A percentile compares a stretch with the other conserved stretches of the same genome.
These are phyloP conservation scores for Rhyzopertha dominica DNA, from an alignment of 1,140 invertebrate species.

Conservation along the genomic window DNA sequence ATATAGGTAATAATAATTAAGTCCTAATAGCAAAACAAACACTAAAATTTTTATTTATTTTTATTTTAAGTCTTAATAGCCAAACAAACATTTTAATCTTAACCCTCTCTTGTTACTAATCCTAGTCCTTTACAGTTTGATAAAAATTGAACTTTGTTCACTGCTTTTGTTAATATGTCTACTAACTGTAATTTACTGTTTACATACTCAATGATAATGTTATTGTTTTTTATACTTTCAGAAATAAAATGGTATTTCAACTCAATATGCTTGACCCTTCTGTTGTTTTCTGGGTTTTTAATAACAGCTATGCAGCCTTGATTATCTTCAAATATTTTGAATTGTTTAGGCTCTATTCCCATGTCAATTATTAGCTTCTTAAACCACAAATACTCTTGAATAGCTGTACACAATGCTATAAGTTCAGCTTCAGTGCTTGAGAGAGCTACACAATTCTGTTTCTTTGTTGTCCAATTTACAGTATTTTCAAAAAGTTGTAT, in stretches of 20 bases:
- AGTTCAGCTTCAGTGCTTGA: slow-evolving; percentile 52
- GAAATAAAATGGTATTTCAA: slow-evolving; percentile 25
- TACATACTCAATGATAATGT: slow-evolving; percentile 16
- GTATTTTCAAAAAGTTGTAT: slow-evolving; percentile 32
- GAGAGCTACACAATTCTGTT: slow-evolving; percentile 19
- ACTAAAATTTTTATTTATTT: no score
- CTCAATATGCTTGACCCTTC: slow-evolving; percentile 33
- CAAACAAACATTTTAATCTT: no score
- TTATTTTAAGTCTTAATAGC: no score
- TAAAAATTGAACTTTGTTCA: no score
- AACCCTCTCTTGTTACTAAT: no score
- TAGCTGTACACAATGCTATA: slow-evolving; percentile 19
- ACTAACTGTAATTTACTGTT: slow-evolving; percentile 15
- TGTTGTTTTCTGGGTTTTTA: slow-evolving; percentile 36
- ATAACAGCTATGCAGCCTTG: slow-evolving; percentile 38
- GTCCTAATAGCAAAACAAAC: no score
- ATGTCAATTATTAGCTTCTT: slow-evolving; percentile 31
- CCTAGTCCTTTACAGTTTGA: no score
- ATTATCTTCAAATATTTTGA: slow-evolving; percentile 32
- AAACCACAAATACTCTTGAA: slow-evolving; percentile 28
- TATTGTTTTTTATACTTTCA: slow-evolving; percentile 17
- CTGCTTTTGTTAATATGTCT: slow-evolving; percentile 24
- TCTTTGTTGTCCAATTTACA: slow-evolving; percentile 22
- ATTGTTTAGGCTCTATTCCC: slow-evolving; percentile 9
- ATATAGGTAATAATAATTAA: no score